A percentile compares a stretch with the other conserved stretches of the same genome.
Evolutionary conservation across 2,888 invertebrate species (phyloP).

Genomic region (Seira sanloemensis): DNA sequence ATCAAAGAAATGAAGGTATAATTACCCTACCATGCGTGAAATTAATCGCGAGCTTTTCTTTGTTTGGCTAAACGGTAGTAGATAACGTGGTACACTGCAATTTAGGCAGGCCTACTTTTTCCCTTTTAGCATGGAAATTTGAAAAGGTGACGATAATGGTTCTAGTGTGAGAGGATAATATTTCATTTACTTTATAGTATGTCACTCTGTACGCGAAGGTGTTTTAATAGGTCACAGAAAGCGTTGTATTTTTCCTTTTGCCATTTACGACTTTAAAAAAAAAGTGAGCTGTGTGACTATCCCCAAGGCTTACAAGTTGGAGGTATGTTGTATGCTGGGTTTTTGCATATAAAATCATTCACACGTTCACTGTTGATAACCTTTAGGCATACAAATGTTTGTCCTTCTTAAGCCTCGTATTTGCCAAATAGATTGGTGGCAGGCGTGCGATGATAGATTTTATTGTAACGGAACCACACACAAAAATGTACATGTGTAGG

Average conservation of each 20-base stretch:
- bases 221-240: conserved; percentile 45
- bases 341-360: conserved; percentile 1
- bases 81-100: not conserved
- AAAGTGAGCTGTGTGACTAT: too few relatives aligned
- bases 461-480: conserved; percentile 51
- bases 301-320: not conserved
- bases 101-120: not conserved
- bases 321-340: not conserved
- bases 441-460: conserved; percentile 28
- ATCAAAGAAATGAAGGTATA: not conserved
- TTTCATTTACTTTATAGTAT: conserved; percentile 16
- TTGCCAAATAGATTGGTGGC: conserved; percentile 18
- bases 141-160: conserved; percentile 36
- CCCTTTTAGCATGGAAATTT: conserved; percentile 38
- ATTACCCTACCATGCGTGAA: conserved; percentile 31
- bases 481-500: not conserved
- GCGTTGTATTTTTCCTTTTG: not conserved
- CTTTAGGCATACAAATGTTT: conserved; percentile 15
- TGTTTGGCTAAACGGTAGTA: too few relatives aligned
- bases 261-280: too few relatives aligned
- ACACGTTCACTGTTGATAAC: conserved; percentile 13
- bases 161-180: conserved; percentile 1
- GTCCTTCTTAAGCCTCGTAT: not conserved
- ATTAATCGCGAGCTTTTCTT: conserved; percentile 38
- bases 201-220: conserved; percentile 28